Evolutionary conservation across 1,140 invertebrate species (phyloP).

Genomic region (Polyergus mexicanus): DNA sequence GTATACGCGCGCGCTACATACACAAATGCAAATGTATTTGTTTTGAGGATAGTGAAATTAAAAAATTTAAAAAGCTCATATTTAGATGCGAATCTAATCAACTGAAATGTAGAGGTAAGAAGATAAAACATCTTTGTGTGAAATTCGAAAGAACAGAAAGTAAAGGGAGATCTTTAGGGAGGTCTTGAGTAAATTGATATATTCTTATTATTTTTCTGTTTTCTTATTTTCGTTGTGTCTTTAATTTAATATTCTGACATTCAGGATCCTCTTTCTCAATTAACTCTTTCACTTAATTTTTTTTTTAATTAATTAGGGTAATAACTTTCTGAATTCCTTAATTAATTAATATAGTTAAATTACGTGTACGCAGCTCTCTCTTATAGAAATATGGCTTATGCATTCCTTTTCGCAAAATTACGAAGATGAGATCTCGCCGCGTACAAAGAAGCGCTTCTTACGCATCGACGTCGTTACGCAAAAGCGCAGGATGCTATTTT

Average conservation of each 20-base stretch:
- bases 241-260: neutral
- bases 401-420: neutral
- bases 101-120: neutral
- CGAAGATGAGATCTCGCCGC: constrained; percentile 26
- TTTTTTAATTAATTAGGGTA: too few species aligned
- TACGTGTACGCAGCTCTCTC: too few species aligned
- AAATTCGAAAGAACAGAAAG: neutral
- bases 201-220: neutral
- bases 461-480: constrained; percentile 7
- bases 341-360: neutral
- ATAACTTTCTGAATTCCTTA: neutral
- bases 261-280: neutral
- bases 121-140: neutral
- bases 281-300: neutral
- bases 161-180: neutral
- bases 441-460: neutral
- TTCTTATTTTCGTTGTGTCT: neutral
- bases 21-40: neutral
- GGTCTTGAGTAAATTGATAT: neutral
- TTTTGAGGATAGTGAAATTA: neutral
- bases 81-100: neutral
- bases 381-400: neutral
- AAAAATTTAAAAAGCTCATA: neutral
- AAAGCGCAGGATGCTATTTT: neutral
- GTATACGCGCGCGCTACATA: neutral